Conservation (phyloP, 37 sponge, comb jelly and placozoan genomes). For the Spongia lamella region DNA sequence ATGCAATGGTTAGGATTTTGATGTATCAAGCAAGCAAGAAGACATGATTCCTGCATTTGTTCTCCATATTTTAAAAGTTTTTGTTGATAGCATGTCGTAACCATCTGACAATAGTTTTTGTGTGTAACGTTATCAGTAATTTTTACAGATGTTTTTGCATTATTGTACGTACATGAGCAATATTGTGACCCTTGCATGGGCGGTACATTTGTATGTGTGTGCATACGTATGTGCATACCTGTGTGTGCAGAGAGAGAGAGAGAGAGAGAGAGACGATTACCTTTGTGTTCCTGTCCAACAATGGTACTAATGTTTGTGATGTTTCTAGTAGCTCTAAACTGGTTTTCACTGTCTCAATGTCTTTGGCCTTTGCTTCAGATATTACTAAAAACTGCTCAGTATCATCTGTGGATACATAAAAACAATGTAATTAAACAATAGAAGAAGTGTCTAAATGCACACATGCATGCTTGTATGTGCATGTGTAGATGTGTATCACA, state of each 20-base stretch:
- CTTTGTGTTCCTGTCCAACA: conserved; percentile 57
- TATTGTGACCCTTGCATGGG: too few relatives aligned
- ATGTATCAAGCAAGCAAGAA: too few relatives aligned
- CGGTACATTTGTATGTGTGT: too few relatives aligned
- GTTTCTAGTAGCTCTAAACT: conserved; percentile 33
- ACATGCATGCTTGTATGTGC: conserved; percentile 10
- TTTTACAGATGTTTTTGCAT: too few relatives aligned
- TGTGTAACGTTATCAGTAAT: too few relatives aligned
- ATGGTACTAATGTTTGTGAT: conserved; percentile 38
- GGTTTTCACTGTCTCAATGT: conserved; percentile 10
- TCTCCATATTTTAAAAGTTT: too few relatives aligned
- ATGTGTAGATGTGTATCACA: neutral
- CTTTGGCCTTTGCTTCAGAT: conserved; percentile 18
- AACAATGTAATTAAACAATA: too few relatives aligned
- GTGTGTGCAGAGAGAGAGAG: neutral
- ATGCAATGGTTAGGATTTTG: too few relatives aligned
- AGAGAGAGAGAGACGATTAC: conserved; percentile 11
- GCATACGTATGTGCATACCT: neutral
- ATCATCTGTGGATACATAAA: conserved; percentile 23
- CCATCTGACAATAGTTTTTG: too few relatives aligned
- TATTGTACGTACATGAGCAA: too few relatives aligned
- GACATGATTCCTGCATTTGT: too few relatives aligned
- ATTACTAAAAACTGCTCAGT: conserved; percentile 65
- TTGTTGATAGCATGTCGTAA: too few relatives aligned
- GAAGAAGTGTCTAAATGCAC: neutral